Base-by-base conservation (phyloP, 2,888 invertebrate genomes). In the Ichneumon xanthorius region DNA sequence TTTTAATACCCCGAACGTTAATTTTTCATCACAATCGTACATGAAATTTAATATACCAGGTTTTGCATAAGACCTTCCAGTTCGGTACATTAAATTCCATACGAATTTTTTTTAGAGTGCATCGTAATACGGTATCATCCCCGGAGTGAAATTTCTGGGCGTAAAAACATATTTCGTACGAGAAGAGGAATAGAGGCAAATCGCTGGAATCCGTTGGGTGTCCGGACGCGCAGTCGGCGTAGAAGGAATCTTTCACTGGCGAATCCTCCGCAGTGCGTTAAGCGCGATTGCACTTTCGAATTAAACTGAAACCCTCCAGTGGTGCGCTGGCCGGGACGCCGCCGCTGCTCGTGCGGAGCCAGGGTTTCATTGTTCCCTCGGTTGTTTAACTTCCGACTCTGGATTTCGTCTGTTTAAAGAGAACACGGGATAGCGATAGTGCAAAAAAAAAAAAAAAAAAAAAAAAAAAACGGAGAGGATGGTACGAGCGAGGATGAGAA, bases 341-440 rank as follows among this genome's bases (percentile, higher is more conserved):
- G 67, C 37, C 19, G 33, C 26, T 48, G 65, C 6, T 53, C 50
- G 63, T 45, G 55, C 78, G 55, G 19, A 50, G 55, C 75, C 58
- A 33, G 61, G 37, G 81, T 63, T 71, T 71, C 85, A 85, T 85
- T 85, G 82, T 85, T 81, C 75, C 37, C 70, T n/a, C 68, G 73
- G 22, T 85, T 72, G 76, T 80, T 82, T 82, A 84, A 85, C 78
- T 80, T 86, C 45, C 45, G 55, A 68, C 68, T 85, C 53, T 19
- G 73, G 73, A 77, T 79, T 80, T 77, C 72, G 83, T 73, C 82
- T 84, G 87, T 82, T 86, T 76, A 82, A 82, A 79, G 80, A 67
- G 80, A 87, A 45, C 55, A 14, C 50, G 48, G 16, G 37, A 22
- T 9, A 50, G 45, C 55, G 73, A 63, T n/a, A 55, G 48, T 30